These are phyloP conservation scores for Gila orcuttii DNA, from an alignment of 2,113 vertebrate species.

Conservation along the genomic window DNA sequence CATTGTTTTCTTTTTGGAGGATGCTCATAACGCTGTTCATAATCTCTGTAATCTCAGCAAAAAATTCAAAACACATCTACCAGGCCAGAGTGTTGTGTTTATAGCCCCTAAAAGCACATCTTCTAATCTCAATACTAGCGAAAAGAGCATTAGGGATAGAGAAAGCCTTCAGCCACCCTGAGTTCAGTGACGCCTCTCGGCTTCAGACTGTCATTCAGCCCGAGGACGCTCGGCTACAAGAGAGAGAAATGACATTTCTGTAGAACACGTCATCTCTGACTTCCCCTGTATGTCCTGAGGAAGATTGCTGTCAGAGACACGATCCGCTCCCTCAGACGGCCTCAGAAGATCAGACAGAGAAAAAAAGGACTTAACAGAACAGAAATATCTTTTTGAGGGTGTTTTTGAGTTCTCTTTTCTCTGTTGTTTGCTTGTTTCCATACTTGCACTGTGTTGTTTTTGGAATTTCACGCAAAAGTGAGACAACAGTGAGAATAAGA, in stretches of 20 bases:
- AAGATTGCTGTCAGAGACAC: slow-evolving; percentile 53
- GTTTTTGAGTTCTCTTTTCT: slow-evolving; percentile 33
- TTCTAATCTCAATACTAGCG: slow-evolving; percentile 35
- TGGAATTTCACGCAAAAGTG: slow-evolving; percentile 52
- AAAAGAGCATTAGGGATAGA: slow-evolving; percentile 37
- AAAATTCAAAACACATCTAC: slow-evolving; percentile 43
- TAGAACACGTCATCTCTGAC: slow-evolving; percentile 49
- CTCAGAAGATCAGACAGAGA: slow-evolving; percentile 64
- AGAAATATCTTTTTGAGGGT: slow-evolving; percentile 53
- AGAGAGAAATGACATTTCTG: slow-evolving; percentile 64
- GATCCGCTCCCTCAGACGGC: slow-evolving; percentile 56
- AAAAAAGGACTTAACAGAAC: slow-evolving; percentile 45
- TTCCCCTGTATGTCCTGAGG: slow-evolving; percentile 50
- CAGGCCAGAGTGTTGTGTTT: slow-evolving; percentile 2
- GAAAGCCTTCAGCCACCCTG: slow-evolving; percentile 30
- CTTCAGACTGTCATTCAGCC: slow-evolving; percentile 56
- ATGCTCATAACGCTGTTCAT: neutral
- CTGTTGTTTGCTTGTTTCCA: slow-evolving; percentile 63
- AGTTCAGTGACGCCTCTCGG: slow-evolving; percentile 36
- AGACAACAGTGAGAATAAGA: slow-evolving; percentile 66
- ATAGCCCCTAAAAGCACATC: slow-evolving; percentile 16
- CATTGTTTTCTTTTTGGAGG: neutral
- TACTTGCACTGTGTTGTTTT: slow-evolving; percentile 63
- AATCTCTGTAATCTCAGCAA: slow-evolving; percentile 45
- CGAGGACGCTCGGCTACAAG: slow-evolving; percentile 58